Base-by-base conservation (phyloP, 1,140 invertebrate genomes). In the Drosophila bifasciata region DNA sequence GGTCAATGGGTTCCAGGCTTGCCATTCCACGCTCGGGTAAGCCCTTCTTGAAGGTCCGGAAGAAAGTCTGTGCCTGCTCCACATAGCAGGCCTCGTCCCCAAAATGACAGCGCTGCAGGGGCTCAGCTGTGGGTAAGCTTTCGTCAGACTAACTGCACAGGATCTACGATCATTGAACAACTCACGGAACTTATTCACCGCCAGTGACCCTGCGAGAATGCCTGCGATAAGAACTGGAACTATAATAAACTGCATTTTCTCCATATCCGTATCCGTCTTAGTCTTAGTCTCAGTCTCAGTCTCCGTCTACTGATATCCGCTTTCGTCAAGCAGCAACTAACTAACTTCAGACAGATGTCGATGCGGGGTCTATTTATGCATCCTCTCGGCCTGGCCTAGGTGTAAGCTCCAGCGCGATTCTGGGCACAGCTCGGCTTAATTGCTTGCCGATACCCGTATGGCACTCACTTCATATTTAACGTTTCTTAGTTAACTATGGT, bases 71-170 rank as follows among this genome's bases (percentile, higher is more conserved):
- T 0, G 51, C 66, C 36, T 88, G 83, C 6, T 28, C 16, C 32
- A 71, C 9, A 0, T 63, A 5, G 6, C 83, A 88, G 1, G 19
- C 15, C 15, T 88, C 83, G 15, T 88, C 75, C 6, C 66, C 49
- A n/a, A 75, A 5, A 2, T 49, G 63, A 28, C 81, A 86, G 9
- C 58, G 77, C 13, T 69, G 50, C 25, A 85, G 9, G 0, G 63
- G 60, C 17, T 52, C 40, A 23, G 81, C 81, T 86, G n/a, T 5
- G 16, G 15, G 1, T 9, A 16, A 2, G 4, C n/a, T 2, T 17
- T 5, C 9, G 2, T 11, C 28, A 28, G 28, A 28, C 28, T 2
- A 8, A 8, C 28, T 28, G 2, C 8, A 9, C 28, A 28, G 28
- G 28, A 9, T 28, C 8, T 9, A 2, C 8, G 9, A 2, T 9